Evolutionary conservation across 2,888 invertebrate species (phyloP), one percentile per base, ranked within the genome.

Genomic region (Xylophagus ater): DNA sequence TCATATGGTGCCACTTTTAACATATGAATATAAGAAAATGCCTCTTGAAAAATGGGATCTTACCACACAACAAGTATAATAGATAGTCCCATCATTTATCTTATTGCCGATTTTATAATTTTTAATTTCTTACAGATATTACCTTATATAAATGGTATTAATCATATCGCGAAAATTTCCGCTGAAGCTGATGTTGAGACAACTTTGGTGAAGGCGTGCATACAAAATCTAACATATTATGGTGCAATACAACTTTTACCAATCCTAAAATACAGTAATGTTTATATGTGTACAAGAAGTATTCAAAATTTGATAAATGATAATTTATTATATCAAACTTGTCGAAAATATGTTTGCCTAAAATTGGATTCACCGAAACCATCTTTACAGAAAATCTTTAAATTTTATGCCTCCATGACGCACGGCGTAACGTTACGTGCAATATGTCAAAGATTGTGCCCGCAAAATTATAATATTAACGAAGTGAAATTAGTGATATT

Each of bases 21-120:
- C 81, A 15, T 54, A 70, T 2, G 76, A 78, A 35, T 66, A 74
- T 9, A 73, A 76, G 32, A 69, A 73, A 14, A 76, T 77, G 20
- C 72, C 75, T 33, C 68, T 73, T 4, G 78, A 83, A 26, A 81
- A 85, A 44, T 93, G 93, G 92, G 94, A 94, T 59, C 73, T 94
- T 21, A 93, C 93, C 2, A 93, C 94, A 1, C 82, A 89, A 60
- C 92, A 92, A 74, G 87, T 86, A n/a, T n/a, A n/a, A n/a, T n/a
- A n/a, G n/a, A n/a, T n/a, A n/a, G n/a, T n/a, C n/a, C n/a, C n/a
- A n/a, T n/a, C n/a, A n/a, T n/a, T n/a, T n/a, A n/a, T n/a, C n/a
- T n/a, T n/a, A n/a, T n/a, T n/a, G n/a, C n/a, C n/a, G n/a, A n/a
- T n/a, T n/a, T n/a, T n/a, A n/a, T n/a, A n/a, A n/a, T n/a, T n/a